A percentile compares a stretch with the other conserved stretches of the same genome.
phyloP scores from a whole-genome alignment of 2,113 vertebrate genomes.

The Saguinus imperator region DNA sequence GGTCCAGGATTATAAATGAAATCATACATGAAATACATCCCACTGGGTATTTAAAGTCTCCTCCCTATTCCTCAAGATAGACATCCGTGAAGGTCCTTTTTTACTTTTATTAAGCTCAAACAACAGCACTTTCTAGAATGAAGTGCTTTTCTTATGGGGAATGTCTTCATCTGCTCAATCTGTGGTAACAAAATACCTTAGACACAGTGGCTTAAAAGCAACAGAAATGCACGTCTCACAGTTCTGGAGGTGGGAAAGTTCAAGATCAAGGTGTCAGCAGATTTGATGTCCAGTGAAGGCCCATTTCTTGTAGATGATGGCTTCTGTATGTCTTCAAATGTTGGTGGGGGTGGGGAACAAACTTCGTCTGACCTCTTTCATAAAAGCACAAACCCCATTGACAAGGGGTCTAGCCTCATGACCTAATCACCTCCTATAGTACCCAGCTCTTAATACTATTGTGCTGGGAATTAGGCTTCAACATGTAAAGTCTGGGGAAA shows the following conservation, averaged over 20 bases:
- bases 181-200: not conserved
- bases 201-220: not conserved
- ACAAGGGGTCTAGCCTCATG: no score
- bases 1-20: not conserved
- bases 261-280: not conserved
- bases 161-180: not conserved
- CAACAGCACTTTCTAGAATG: not conserved
- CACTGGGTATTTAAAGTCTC: not conserved
- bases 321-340: not conserved
- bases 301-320: accelerated
- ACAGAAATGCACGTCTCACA: not conserved
- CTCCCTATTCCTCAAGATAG: not conserved
- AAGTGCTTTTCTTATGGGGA: not conserved
- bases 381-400: not conserved
- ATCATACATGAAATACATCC: not conserved
- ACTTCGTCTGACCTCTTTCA: not conserved
- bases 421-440: not conserved
- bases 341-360: not conserved
- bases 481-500: accelerated
- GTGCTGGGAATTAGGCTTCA: not conserved
- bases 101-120: not conserved
- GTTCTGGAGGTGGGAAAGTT: no score
- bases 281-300: not conserved
- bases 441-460: not conserved
- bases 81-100: not conserved